Evolutionary conservation across 2,888 invertebrate genomes (phyloP).

Genomic region (Biston betularia): DNA sequence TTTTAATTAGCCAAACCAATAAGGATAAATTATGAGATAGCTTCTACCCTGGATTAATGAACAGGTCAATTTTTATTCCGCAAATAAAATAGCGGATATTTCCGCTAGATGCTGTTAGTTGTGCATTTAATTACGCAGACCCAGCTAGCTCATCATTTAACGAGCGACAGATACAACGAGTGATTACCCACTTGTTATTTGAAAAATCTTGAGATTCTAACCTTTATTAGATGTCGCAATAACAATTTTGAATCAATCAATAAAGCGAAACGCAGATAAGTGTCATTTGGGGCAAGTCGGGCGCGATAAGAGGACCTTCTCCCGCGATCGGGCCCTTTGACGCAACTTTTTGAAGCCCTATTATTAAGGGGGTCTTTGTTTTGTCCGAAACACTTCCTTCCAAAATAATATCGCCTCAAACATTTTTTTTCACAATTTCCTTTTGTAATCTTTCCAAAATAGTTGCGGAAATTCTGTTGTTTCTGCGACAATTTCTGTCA

Average conservation of each 20-base stretch:
- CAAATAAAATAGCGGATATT: too few species aligned
- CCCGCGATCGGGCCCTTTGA: slow-evolving; percentile 59
- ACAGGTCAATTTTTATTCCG: too few species aligned
- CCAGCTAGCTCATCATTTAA: background rate
- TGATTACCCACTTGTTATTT: slow-evolving; percentile 23
- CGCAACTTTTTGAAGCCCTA: slow-evolving; percentile 65
- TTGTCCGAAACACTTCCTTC: slow-evolving; percentile 63
- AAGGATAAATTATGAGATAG: too few species aligned
- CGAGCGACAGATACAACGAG: background rate
- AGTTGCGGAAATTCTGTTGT: slow-evolving; percentile 59
- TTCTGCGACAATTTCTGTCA: slow-evolving; percentile 34
- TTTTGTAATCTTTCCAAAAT: slow-evolving; percentile 54
- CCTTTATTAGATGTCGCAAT: slow-evolving; percentile 31
- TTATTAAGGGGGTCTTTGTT: slow-evolving; percentile 73
- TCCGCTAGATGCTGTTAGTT: too few species aligned
- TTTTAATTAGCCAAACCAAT: too few species aligned
- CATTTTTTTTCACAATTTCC: slow-evolving; percentile 65
- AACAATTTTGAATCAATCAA: slow-evolving; percentile 66
- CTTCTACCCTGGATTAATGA: too few species aligned
- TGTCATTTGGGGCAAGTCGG: slow-evolving; percentile 69
- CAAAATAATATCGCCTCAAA: slow-evolving; percentile 71
- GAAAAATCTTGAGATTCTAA: slow-evolving; percentile 6
- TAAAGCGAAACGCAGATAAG: slow-evolving; percentile 68
- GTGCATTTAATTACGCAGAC: too few species aligned
- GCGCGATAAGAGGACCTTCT: slow-evolving; percentile 67